Conservation (phyloP, 2,888 invertebrate genomes). For the Melolontha melolontha region DNA sequence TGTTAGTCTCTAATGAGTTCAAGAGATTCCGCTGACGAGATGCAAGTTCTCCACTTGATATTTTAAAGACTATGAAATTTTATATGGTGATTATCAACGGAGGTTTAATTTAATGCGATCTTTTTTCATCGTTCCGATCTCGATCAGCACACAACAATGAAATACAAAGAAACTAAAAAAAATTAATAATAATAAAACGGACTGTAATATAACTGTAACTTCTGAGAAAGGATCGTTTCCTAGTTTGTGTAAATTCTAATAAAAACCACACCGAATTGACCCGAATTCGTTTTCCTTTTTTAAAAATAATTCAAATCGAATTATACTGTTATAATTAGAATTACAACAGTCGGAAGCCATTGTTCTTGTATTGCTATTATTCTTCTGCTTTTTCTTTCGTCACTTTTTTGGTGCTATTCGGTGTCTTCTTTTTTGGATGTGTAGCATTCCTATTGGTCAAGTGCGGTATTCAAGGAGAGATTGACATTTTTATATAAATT, state of each 20-base stretch:
- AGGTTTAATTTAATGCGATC: slow-evolving; percentile 29
- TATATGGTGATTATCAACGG: slow-evolving; percentile 38
- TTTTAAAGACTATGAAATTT: slow-evolving; percentile 30
- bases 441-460: no score
- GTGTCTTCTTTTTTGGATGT: no score
- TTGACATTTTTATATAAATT: no score
- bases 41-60: slow-evolving; percentile 21
- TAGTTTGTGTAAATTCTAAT: slow-evolving; percentile 40
- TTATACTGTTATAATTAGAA: slow-evolving; percentile 33
- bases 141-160: no score
- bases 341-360: slow-evolving; percentile 9
- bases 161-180: no score
- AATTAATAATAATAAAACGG: slow-evolving; percentile 14
- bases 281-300: slow-evolving; percentile 20
- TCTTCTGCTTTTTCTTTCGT: slow-evolving; percentile 8
- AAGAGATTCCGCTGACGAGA: background rate
- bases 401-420: background rate
- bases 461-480: no score
- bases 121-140: slow-evolving; percentile 19
- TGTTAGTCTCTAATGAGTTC: slow-evolving; percentile 10
- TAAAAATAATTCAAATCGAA: slow-evolving; percentile 31
- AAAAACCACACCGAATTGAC: slow-evolving; percentile 40
- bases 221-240: slow-evolving; percentile 40
- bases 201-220: slow-evolving; percentile 31
- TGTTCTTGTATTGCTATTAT: background rate